Conservation (phyloP, 1,140 invertebrate species). For the Drosophila arawakana region DNA sequence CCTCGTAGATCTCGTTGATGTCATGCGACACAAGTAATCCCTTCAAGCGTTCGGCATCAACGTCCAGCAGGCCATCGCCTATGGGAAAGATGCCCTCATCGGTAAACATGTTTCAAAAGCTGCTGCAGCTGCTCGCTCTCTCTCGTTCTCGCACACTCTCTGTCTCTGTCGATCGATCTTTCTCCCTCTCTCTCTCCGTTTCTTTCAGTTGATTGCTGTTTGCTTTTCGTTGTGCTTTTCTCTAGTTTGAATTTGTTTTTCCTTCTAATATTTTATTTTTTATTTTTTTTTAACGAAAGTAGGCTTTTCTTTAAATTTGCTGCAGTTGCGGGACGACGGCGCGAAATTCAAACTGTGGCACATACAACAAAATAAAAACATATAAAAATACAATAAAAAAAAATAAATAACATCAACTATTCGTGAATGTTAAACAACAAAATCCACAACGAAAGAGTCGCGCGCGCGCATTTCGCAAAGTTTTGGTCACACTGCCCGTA, state of each 20-base stretch:
- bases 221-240: constrained; percentile 39
- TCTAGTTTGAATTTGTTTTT: constrained; percentile 36
- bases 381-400: constrained; percentile 21
- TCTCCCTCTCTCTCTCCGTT: neutral
- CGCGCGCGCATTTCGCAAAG: constrained; percentile 57
- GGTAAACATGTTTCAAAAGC: constrained; percentile 72
- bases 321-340: constrained; percentile 32
- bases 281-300: neutral
- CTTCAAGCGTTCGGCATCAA: constrained; percentile 86
- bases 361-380: constrained; percentile 41
- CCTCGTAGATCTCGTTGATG: constrained; percentile 88
- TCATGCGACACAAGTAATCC: constrained; percentile 87
- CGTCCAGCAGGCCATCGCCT: constrained; percentile 88
- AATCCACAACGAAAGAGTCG: constrained; percentile 19
- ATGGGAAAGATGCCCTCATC: constrained; percentile 84
- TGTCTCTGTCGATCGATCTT: neutral
- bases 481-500: constrained; percentile 46
- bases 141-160: constrained; percentile 5
- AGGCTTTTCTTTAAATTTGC: constrained; percentile 7
- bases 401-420: constrained; percentile 24
- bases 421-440: constrained; percentile 8
- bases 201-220: constrained; percentile 13
- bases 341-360: constrained; percentile 45
- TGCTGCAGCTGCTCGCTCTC: constrained; percentile 43
- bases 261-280: constrained; percentile 1